These are phyloP conservation scores for Semotilus atromaculatus DNA, from an alignment of 2,797 vertebrate genomes.

Conservation along the genomic window DNA sequence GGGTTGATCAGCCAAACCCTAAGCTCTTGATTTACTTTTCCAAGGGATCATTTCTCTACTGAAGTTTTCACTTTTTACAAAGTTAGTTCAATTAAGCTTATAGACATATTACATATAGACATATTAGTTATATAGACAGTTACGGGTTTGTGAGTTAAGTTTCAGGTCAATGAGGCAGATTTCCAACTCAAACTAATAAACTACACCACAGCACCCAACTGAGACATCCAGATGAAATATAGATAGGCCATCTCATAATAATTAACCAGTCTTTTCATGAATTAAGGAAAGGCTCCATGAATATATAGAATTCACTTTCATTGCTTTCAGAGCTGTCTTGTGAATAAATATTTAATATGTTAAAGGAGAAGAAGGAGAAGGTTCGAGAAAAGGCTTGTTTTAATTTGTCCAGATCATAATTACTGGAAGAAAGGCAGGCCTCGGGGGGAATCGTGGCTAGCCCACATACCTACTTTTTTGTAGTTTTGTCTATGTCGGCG, in stretches of 20 bases:
- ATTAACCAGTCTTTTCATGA: slow-evolving; percentile 73
- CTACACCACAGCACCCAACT: slow-evolving; percentile 58
- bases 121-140: slow-evolving; percentile 12
- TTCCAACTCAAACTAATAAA: slow-evolving; percentile 54
- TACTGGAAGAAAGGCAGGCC: slow-evolving; percentile 64
- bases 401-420: slow-evolving; percentile 78
- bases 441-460: slow-evolving; percentile 61
- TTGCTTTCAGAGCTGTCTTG: slow-evolving; percentile 77
- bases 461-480: slow-evolving; percentile 61
- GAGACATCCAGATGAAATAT: slow-evolving; percentile 76
- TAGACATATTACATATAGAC: too few species aligned
- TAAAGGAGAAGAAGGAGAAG: slow-evolving; percentile 68
- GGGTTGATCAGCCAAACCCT: neutral
- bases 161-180: slow-evolving; percentile 44
- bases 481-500: slow-evolving; percentile 53
- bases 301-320: slow-evolving; percentile 81
- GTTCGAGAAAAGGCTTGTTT: slow-evolving; percentile 58
- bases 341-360: slow-evolving; percentile 82
- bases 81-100: slow-evolving; percentile 10
- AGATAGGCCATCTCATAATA: slow-evolving; percentile 72
- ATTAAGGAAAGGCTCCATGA: slow-evolving; percentile 69
- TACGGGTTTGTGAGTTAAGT: slow-evolving; percentile 12
- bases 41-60: neutral
- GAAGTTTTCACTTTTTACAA: neutral
- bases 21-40: neutral